A percentile compares a stretch with the other conserved stretches of the same genome.
Conservation (phyloP, 2,113 vertebrate species). For the Otolemur garnettii region DNA sequence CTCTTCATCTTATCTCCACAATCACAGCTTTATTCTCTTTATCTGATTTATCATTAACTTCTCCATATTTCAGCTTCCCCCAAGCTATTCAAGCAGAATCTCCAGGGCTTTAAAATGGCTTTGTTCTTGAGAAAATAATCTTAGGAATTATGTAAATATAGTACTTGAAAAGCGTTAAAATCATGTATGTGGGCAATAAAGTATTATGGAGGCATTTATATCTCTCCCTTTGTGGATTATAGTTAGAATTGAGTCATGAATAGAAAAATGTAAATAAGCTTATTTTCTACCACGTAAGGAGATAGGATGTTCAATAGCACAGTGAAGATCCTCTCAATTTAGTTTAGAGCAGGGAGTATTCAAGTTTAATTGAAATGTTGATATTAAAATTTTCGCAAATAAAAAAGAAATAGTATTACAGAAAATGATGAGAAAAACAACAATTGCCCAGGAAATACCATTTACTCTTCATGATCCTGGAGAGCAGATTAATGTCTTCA, state of each 20-base stretch:
- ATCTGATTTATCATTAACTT: slow-evolving; percentile 13
- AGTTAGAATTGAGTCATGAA: slow-evolving; percentile 33
- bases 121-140: slow-evolving; percentile 69
- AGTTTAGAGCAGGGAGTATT: slow-evolving; percentile 81
- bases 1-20: background rate
- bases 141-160: slow-evolving; percentile 75
- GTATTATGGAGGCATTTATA: slow-evolving; percentile 56
- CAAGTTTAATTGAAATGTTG: slow-evolving; percentile 86
- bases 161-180: slow-evolving; percentile 57
- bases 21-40: background rate
- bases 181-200: slow-evolving; percentile 61
- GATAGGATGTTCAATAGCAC: slow-evolving; percentile 69
- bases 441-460: slow-evolving; percentile 70
- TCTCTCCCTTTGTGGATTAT: slow-evolving; percentile 67
- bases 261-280: slow-evolving; percentile 80
- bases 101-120: slow-evolving; percentile 59
- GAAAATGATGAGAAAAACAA: slow-evolving; percentile 71
- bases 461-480: slow-evolving; percentile 60
- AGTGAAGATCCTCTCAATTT: slow-evolving; percentile 82
- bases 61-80: background rate
- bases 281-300: slow-evolving; percentile 40
- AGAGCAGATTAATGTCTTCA: slow-evolving; percentile 55
- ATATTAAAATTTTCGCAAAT: slow-evolving; percentile 79
- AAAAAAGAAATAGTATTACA: slow-evolving; percentile 68
- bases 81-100: slow-evolving; percentile 47